Conservation (phyloP, 2,797 vertebrate species). For the Falco naumanni region DNA sequence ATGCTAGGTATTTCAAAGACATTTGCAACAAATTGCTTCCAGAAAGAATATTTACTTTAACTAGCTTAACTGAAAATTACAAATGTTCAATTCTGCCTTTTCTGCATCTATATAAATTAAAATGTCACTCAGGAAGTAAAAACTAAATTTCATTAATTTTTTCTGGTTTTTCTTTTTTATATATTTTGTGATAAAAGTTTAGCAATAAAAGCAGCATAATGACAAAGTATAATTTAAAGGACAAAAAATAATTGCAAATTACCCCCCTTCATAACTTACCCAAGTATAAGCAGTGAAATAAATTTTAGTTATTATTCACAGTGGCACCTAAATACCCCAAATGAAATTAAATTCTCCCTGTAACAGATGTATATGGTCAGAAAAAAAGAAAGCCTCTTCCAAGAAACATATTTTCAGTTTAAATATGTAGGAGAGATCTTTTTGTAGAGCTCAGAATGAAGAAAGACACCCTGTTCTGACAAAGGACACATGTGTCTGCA, state of each 20-base stretch:
- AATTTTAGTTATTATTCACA: background rate
- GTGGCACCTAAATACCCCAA: background rate
- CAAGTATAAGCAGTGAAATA: background rate
- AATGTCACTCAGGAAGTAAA: background rate
- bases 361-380: background rate
- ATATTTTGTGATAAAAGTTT: background rate
- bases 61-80: background rate
- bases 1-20: background rate
- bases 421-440: background rate
- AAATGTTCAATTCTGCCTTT: background rate
- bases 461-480: background rate
- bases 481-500: background rate
- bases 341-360: background rate
- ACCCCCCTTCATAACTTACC: rapidly evolving
- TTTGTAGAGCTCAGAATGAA: background rate
- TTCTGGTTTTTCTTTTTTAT: background rate
- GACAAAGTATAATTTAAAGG: background rate
- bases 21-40: background rate
- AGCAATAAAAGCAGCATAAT: background rate
- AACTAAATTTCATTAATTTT: background rate
- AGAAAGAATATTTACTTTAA: background rate
- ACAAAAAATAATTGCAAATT: background rate
- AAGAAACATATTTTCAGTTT: background rate
- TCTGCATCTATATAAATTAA: background rate
- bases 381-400: background rate